Base-by-base conservation (phyloP, 2,888 invertebrate genomes). In the Aphodius granarius region DNA sequence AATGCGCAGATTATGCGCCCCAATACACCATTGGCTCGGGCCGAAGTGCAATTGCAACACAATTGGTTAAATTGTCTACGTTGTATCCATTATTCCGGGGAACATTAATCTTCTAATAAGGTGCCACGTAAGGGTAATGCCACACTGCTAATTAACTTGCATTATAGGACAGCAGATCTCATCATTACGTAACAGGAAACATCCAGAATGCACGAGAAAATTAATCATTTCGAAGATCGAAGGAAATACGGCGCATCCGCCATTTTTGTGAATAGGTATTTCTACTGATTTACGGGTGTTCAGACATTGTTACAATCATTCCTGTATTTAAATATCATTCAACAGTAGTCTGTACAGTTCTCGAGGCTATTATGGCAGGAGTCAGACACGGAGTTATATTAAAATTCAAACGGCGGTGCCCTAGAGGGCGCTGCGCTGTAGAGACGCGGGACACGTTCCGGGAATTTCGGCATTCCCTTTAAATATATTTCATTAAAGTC, bases 401-500 rank as follows among this genome's bases (percentile, higher is more conserved):
- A 43, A 43, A 43, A 43, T 43, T 43, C 43, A 43, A 43, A 43
- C 43, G 43, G 43, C 13, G 43, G 43, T 13, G 13, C 43, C 43
- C 6, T 43, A n/a, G 43, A 13, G 43, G 43, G 43, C 1, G 43
- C 43, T 13, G 9, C 43, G n/a, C n/a, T n/a, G n/a, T n/a, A n/a
- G 13, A 13, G 43, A 13, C 43, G 43, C 43, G 13, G 43, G 13
- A 9, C 43, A n/a, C 43, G 43, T 43, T 13, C 13, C 43, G 43
- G 43, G 66, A 78, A 78, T 70, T 77, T 78, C 77, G 73, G 75
- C 75, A 76, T 75, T 76, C 76, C 72, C 62, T 72, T 71, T 68
- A 76, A 77, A 79, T 75, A 79, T 77, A 78, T 78, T 78, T 79
- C 75, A 78, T 79, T 79, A 78, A 78, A 78, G 76, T 78, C 76